Base-by-base conservation (phyloP, 2,797 vertebrate species). In the Coluber constrictor region DNA sequence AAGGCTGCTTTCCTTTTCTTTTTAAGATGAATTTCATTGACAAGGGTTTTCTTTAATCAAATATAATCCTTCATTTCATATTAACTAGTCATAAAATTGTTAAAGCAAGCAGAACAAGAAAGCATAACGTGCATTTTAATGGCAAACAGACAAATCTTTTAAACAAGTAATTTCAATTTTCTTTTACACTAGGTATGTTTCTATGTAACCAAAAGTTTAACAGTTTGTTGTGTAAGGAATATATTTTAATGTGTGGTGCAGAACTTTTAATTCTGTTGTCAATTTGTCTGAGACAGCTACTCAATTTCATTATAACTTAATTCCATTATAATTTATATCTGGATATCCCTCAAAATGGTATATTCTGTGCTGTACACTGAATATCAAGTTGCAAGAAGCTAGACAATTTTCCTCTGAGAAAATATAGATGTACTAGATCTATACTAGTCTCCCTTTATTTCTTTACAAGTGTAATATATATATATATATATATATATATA, bases 281-380 rank as follows among this genome's bases (percentile, higher is more conserved):
- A 93, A 87, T 0, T 2, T 1, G 8, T 90, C 16, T 6, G 83
- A 56, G 13, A 61, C 95, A 94, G 59, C 37, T 92, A 92, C 86
- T 15, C 90, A 90, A 12, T 87, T 20, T 37, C 63, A 91, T 95
- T 59, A 9, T 92, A 74, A 94, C 5, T 23, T 93, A 86, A 37
- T 32, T 32, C 29, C n/a, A 18, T 70, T 70, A 70, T 70, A 70
- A 87, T 93, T 96, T 94, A 93, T 92, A 96, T 83, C 63, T 95
- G 29, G 32, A 92, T 94, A 92, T 95, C 94, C 92, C 91, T 16
- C 92, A 94, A 74, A 43, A 96, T 93, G 94, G 93, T 91, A 94
- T 0, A 10, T 29, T 95, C 59, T 96, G 86, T 87, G 47, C 37
- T 94, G 10, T 90, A 37, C 86, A n/a, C 90, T 94, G 92, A 93